Evolutionary conservation across 2,113 vertebrate species (phyloP), one percentile per base, ranked within the genome.

Genomic region (Nycticorax nycticorax): DNA sequence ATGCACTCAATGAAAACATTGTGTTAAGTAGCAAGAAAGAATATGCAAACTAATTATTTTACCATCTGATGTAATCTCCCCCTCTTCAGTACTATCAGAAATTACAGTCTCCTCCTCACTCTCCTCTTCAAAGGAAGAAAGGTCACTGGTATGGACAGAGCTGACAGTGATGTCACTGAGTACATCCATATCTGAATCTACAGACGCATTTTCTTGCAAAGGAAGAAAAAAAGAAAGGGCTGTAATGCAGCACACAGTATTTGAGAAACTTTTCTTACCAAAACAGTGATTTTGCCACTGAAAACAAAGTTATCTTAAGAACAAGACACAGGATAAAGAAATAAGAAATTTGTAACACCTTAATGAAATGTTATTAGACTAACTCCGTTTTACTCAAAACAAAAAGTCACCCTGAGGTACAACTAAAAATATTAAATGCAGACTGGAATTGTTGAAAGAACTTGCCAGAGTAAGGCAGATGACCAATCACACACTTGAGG

Each of bases 101-200:
- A 95, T 81, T 8, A 97, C 96, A 86, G 97, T 88, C 32, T 99
- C 99, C 3, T 99, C 99, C 41, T 99, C 99, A 3, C 99, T 99
- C 79, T 99, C 99, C 83, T 98, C 99, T 95, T 99, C 99, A 92
- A 99, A 99, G 20, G 99, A 99, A 2, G 99, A 99, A 92, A 99
- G 98, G 95, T 99, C 99, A 88, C 99, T 99, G 89, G 99, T 99
- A 95, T 99, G 99, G 94, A 99, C 99, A 6, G 99, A 99, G 96
- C 99, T 99, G 92, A 99, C 99, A 0, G 99, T 99, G 97, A 99
- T 99, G 98, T 99, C 99, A 48, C 99, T 99, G 89, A 99, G 98
- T 37, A 99, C 99, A 41, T 99, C 99, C 77, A 99, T 93, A 92
- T 99, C 99, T 2, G 99, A 99, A 97, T 99, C 99, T 86, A 99